Evolutionary conservation across 2,113 vertebrate genomes (phyloP).

Genomic region (Peromyscus californicus): DNA sequence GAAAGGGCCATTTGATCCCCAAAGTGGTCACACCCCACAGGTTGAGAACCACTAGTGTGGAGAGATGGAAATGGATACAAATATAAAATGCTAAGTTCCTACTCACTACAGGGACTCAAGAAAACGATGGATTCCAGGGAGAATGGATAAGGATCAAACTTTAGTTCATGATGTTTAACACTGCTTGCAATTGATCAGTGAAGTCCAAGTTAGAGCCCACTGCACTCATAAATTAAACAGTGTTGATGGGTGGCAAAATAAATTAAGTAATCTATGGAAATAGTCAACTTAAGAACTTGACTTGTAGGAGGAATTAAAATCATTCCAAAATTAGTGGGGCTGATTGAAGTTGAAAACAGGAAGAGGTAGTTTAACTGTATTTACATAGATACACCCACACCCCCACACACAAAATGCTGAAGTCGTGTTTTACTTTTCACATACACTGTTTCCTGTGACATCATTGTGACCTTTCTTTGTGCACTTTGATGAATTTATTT

Average conservation of each 20-base stretch:
- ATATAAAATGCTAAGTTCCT: not conserved
- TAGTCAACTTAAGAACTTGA: constrained; percentile 37
- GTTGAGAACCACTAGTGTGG: not conserved
- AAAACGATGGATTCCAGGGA: not conserved
- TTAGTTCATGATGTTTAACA: constrained; percentile 24
- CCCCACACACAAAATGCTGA: not conserved
- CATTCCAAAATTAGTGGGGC: constrained; percentile 25
- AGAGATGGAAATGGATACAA: not conserved
- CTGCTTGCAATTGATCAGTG: not conserved
- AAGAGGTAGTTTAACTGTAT: not conserved
- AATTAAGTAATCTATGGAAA: constrained; percentile 6
- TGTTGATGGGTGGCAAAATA: constrained; percentile 10
- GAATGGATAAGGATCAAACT: not conserved
- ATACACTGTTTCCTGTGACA: not conserved
- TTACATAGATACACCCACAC: constrained; percentile 6
- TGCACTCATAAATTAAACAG: constrained; percentile 52
- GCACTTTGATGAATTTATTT: not conserved
- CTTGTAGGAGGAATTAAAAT: constrained; percentile 41
- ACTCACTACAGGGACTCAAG: not conserved
- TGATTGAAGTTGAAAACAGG: constrained; percentile 24
- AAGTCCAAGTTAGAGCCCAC: not conserved
- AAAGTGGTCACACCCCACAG: not conserved
- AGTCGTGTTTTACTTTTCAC: not conserved
- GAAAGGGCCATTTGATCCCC: not conserved
- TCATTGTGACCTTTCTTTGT: not conserved